These are phyloP conservation scores for Lepas anatifera DNA, from an alignment of 2,888 invertebrate species.

Conservation along the genomic window DNA sequence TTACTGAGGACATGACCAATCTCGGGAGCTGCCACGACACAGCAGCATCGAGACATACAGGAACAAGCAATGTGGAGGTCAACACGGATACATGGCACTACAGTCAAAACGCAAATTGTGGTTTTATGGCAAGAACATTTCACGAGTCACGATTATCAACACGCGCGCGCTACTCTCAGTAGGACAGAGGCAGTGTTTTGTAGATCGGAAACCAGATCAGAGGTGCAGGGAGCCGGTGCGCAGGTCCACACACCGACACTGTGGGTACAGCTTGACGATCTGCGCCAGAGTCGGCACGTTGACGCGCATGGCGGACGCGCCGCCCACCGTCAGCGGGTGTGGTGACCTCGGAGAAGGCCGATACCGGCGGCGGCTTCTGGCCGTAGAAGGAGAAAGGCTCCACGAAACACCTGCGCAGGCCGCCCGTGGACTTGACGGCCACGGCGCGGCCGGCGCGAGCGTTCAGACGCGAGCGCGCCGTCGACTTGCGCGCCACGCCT, in stretches of 20 bases:
- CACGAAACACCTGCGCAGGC: neutral
- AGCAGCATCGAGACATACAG: too few relatives aligned
- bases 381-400: neutral
- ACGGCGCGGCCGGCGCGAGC: neutral
- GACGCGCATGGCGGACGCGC: neutral
- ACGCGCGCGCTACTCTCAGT: too few relatives aligned
- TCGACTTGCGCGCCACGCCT: conserved; percentile 7
- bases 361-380: neutral
- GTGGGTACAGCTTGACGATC: conserved; percentile 9
- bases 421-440: conserved; percentile 2
- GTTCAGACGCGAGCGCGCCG: neutral
- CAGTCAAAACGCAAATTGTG: too few relatives aligned
- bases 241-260: neutral
- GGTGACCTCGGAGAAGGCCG: neutral
- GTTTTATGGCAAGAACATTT: too few relatives aligned
- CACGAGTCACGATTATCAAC: too few relatives aligned
- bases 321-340: conserved; percentile 6
- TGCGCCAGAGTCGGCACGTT: conserved; percentile 12
- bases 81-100: too few relatives aligned
- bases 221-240: neutral
- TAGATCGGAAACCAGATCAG: too few relatives aligned
- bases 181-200: too few relatives aligned
- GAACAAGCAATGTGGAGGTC: too few relatives aligned
- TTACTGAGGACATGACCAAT: too few relatives aligned
- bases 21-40: too few relatives aligned